Conservation (phyloP, 2,113 vertebrate genomes). For the Raja brachyura region DNA sequence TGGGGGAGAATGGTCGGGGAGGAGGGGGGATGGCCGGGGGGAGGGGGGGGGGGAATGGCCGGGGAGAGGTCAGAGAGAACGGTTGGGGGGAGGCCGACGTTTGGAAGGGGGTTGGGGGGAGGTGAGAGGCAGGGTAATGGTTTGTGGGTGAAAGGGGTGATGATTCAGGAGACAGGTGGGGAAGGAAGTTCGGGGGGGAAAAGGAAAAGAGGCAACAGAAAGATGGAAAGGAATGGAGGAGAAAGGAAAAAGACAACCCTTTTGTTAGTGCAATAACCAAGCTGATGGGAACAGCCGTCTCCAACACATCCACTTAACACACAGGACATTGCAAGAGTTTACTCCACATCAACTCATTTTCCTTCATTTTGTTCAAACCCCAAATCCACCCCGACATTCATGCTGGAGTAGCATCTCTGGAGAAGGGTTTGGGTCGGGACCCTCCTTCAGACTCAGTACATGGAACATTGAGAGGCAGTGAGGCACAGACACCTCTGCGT, state of each 20-base stretch:
- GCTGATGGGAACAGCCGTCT: not conserved
- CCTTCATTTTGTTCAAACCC: not conserved
- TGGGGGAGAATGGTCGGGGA: not conserved
- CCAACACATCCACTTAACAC: not conserved
- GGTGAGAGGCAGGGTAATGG: constrained; percentile 4
- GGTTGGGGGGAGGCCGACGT: not conserved
- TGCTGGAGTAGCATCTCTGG: no score
- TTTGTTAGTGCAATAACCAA: constrained; percentile 22
- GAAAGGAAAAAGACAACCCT: not conserved
- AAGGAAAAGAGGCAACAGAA: no score
- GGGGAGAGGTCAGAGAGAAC: no score
- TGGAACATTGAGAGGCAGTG: no score
- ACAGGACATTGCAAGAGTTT: not conserved
- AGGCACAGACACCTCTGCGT: no score
- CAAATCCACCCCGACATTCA: not conserved
- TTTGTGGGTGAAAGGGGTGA: no score
- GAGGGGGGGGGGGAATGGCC: no score
- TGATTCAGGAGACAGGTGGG: no score
- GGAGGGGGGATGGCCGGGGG: constrained; percentile 1
- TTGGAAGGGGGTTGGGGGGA: not conserved
- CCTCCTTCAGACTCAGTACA: no score
- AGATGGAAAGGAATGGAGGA: no score
- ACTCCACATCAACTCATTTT: not conserved
- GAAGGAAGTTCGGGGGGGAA: no score
- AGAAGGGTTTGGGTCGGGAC: no score